Conservation (phyloP, 1,140 invertebrate genomes). For the Saccostrea glomerata region DNA sequence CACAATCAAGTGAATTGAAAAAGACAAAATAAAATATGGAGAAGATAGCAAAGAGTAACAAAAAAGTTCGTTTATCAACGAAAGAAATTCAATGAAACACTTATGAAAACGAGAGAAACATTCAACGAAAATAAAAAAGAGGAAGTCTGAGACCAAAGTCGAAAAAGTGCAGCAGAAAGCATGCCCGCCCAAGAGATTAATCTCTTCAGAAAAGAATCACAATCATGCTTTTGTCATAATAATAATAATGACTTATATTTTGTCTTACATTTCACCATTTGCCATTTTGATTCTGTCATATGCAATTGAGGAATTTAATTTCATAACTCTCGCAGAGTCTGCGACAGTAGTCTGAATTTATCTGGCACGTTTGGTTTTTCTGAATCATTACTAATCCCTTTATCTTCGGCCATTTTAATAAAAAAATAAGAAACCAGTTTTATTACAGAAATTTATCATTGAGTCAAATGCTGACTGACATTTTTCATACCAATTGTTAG, state of each 20-base stretch:
- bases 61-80: not conserved
- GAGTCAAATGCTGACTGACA: too few species aligned
- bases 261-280: not conserved
- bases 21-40: not conserved
- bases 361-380: slow-evolving; percentile 24
- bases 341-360: not conserved
- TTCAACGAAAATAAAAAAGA: not conserved
- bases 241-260: not conserved
- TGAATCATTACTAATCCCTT: slow-evolving; percentile 44
- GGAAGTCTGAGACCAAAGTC: not conserved
- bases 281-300: not conserved
- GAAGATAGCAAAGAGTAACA: not conserved
- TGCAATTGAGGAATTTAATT: not conserved
- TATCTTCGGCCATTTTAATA: slow-evolving; percentile 41
- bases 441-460: too few species aligned
- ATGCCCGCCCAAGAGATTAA: too few species aligned
- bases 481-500: too few species aligned
- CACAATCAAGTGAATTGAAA: not conserved
- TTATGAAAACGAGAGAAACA: not conserved
- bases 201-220: not conserved
- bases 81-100: not conserved
- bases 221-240: not conserved
- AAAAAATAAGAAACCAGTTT: not conserved
- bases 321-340: not conserved
- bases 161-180: not conserved